Base-by-base conservation (phyloP, 2,113 vertebrate genomes). In the Xiphophorus couchianus region DNA sequence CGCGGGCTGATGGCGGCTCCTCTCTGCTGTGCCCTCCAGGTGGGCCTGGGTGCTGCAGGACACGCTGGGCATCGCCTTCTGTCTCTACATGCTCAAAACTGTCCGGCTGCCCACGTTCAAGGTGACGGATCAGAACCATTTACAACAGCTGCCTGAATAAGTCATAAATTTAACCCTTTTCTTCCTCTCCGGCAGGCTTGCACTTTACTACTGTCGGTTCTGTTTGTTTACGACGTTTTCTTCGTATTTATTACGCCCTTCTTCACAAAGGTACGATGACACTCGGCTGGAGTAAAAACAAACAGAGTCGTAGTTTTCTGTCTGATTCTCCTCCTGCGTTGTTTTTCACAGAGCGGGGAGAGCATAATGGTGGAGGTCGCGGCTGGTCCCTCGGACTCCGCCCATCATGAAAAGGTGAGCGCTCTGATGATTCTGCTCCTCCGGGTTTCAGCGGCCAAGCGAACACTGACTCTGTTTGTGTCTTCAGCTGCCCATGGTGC, bases 301-400 rank as follows among this genome's bases (percentile, higher is more conserved):
- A 10, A 15, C 25, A 27, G 8, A 28, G 12, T 12, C 17, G 4
- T 17, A n/a, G 14, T 25, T 39, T 11, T 37, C 60, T 25, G 19
- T 2, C 1, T 39, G n/a, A 39, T 25, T 12, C 7, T 72, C 33
- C 13, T 75, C 12, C 12, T 65, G 13, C 9, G 5, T 62, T 51
- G 14, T 35, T 67, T 73, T 30, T 73, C 35, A 15, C 88, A 99
- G 97, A 97, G 94, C 7, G 96, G 97, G 19, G 95, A 97, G 84
- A 99, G 97, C 76, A 98, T 99, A 86, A 99, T 99, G 98, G 96
- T 98, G 71, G 97, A 99, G 89, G 98, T 99, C 62, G 97, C 97
- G 28, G 95, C 96, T 0, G 97, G 97, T 74, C 98, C 98, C 0
- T 95, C 96, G 0, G 94, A 97, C 91, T 98, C 97, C 0, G 92